Evolutionary conservation across 2,797 vertebrate species (phyloP), one percentile per base, ranked within the genome.

Genomic region (Acanthurus tractus): DNA sequence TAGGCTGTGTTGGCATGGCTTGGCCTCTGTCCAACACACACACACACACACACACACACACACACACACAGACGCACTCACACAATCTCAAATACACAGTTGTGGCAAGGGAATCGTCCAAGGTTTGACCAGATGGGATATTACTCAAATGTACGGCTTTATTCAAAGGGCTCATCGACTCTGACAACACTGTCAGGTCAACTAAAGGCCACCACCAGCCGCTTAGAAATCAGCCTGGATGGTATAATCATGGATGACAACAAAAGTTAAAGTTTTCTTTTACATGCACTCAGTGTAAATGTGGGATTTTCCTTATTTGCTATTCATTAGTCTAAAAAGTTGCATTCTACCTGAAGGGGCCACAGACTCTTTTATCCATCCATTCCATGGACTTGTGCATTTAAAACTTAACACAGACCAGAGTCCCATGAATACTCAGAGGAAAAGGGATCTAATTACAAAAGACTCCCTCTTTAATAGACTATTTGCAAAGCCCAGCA

Each of bases 1-100:
- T 93, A 91, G 92, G 88, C 88, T 90, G 91, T 88, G 89, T 81
- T 91, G 89, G 85, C 90, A 91, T 85, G 80, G 87, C 79, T 78
- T 90, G 91, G 93, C 89, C 65, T 81, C 71, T 0, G 0, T 90
- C 92, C 92, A 92, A 70, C 68, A 61, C 50, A 55, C 76, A 82
- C 74, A 82, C 85, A 84, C 65, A 56, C 71, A 71, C 62, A 63
- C 76, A 65, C 81, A 83, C 85, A 71, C 65, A 68, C 49, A 63
- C 74, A 69, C 49, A 78, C 82, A 79, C 70, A 64, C 70, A 63
- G 74, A 64, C 63, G 44, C 40, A 77, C 18, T 36, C 61, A 84
- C 83, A 86, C 70, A 76, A 72, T 72, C 44, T 74, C 70, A 85
- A 78, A 90, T 69, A 89, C 82, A 90, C 88, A 81, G 79, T 76